Evolutionary conservation across 2,113 vertebrate species (phyloP), one percentile per base, ranked within the genome.

Genomic region (Tragelaphus strepsiceros): DNA sequence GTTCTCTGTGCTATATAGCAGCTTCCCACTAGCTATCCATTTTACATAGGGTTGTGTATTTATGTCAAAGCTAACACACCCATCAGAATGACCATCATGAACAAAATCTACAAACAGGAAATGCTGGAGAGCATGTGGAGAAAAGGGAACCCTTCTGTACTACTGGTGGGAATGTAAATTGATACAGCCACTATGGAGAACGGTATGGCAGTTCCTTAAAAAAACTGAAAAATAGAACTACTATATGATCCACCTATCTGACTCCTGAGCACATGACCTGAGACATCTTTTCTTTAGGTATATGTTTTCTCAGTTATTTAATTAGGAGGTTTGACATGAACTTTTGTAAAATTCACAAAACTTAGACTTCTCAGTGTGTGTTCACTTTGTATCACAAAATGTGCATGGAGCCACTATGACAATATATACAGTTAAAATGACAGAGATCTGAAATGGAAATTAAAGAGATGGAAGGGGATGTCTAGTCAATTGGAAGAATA

Each of bases 241-340:
- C 8, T 7, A 35, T 35, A 71, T n/a, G n/a, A 35, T 35, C 8
- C n/a, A 21, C 8, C 0, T 2, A 35, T 35, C 64, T 0, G 17
- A 21, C n/a, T 71, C 64, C 8, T 21, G n/a, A 4, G n/a, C n/a
- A 35, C n/a, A 71, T 11, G 17, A 17, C 17, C 64, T 58, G 56
- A 58, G 56, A 58, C 9, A 24, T 58, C 22, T 58, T 24, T 58
- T 58, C 56, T 62, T 19, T 54, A 12, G 28, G 16, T 43, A 58
- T 58, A 46, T 61, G 15, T 83, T 56, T 93, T 30, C 54, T 77
- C 54, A 56, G 24, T 78, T 59, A 24, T 35, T 59, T 5, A 62
- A 22, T 56, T 2, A 56, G 16, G 21, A 54, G 6, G 16, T 39
- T 56, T 26, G 11, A 77, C 35, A 15, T 61, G 32, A 85, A 61